phyloP scores from a whole-genome alignment of 2,797 vertebrate genomes.

The Helarctos malayanus region DNA sequence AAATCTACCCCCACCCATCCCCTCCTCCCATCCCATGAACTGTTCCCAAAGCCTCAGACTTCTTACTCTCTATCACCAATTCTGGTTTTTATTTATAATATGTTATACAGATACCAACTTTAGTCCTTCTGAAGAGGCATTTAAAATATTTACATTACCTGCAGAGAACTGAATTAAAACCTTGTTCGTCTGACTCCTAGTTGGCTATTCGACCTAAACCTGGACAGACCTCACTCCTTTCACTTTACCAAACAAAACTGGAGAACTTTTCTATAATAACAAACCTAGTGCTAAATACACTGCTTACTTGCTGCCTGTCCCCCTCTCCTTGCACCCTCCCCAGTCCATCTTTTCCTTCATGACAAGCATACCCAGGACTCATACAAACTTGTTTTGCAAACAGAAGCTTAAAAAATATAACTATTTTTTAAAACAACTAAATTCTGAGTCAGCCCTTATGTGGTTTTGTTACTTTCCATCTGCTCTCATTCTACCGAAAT shows the following conservation, averaged over 20 bases:
- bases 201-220: neutral
- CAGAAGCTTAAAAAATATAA: neutral
- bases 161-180: neutral
- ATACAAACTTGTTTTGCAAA: neutral
- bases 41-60: neutral
- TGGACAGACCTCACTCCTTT: neutral
- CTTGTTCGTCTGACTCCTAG: neutral
- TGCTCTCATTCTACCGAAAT: neutral
- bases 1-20: neutral
- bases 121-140: neutral
- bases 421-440: conserved; percentile 53
- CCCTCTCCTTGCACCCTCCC: neutral
- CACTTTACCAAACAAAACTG: neutral
- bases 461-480: neutral
- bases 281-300: neutral
- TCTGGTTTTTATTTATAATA: neutral
- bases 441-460: neutral
- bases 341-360: neutral
- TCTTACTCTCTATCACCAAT: neutral
- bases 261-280: neutral
- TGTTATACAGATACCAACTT: neutral
- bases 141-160: neutral
- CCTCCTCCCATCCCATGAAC: neutral
- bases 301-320: neutral
- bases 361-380: neutral